Evolutionary conservation across 1,140 invertebrate species (phyloP), one percentile per base, ranked within the genome.

Genomic region (Laupala kohalensis): DNA sequence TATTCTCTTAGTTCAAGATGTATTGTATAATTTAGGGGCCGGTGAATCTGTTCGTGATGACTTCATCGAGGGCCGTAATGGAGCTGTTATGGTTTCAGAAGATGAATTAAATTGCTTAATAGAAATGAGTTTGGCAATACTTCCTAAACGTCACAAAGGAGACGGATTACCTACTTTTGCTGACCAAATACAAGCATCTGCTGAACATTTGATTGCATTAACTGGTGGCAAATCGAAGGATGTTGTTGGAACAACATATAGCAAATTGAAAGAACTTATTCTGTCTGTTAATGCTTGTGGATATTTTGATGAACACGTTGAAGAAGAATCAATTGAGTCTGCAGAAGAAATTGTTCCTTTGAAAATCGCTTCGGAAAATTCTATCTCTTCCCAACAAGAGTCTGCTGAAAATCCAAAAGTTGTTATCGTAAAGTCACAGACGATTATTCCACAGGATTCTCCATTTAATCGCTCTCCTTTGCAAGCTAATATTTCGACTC

Each of bases 201-300:
- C 93, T 6, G 93, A 95, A 77, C 90, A 95, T 79, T 84, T 94
- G 70, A 84, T 91, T 37, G 84, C 86, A 69, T 87, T 94, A 24
- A 85, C 95, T 70, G 94, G 95, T 79, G 90, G 89, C 2, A 92
- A 90, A 76, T 88, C 87, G 13, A 92, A 92, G 78, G 91, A 93
- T 72, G 84, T 90, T 25, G 82, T 85, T 64, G 87, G 87, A 65
- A 86, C 87, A 53, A 94, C 92, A 0, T 96, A 94, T 78, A 86
- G 88, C 73, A 90, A 89, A 75, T 81, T 95, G 30, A 92, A 91
- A 73, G 87, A 91, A 75, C 85, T 94, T 30, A 84, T 95, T 65
- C 81, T 83, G 28, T 84, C 87, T 70, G 90, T 95, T 64, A 86
- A 89, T 76, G 86, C 89, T 53, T 90, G 87, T 79, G 92, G 91